A percentile compares a stretch with the other conserved stretches of the same genome.
Evolutionary conservation across 2,113 vertebrate species (phyloP).

Genomic region (Salminus brasiliensis): DNA sequence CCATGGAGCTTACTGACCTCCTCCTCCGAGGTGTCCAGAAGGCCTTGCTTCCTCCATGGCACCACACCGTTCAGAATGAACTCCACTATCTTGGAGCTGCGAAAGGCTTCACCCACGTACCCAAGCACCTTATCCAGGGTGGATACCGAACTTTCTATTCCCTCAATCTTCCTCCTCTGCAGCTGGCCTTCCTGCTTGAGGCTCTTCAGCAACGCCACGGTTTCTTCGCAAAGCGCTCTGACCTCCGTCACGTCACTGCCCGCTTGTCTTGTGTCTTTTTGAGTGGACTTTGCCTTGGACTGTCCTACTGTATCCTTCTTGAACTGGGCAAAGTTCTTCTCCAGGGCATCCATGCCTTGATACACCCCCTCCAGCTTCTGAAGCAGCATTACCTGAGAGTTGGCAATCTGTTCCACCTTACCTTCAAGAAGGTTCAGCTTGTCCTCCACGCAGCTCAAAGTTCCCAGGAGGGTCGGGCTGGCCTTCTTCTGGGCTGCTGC

Average conservation of each 20-base stretch:
- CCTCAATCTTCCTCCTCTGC: slow-evolving; percentile 78
- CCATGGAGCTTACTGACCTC: slow-evolving; percentile 76
- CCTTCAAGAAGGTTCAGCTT: slow-evolving; percentile 78
- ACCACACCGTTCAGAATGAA: slow-evolving; percentile 79
- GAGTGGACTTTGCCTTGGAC: slow-evolving; percentile 10
- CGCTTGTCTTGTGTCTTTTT: not conserved
- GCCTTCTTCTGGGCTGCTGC: slow-evolving; percentile 56
- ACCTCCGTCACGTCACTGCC: slow-evolving; percentile 56
- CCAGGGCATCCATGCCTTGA: slow-evolving; percentile 73
- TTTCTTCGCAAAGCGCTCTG: slow-evolving; percentile 70
- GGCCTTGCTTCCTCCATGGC: slow-evolving; percentile 78
- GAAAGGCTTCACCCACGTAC: slow-evolving; percentile 77
- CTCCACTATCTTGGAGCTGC: slow-evolving; percentile 83
- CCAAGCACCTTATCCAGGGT: slow-evolving; percentile 79
- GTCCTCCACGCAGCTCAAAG: slow-evolving; percentile 74
- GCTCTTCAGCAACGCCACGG: slow-evolving; percentile 73
- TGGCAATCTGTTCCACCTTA: slow-evolving; percentile 80
- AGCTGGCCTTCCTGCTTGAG: slow-evolving; percentile 71
- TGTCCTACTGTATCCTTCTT: slow-evolving; percentile 52
- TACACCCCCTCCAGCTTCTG: slow-evolving; percentile 76
- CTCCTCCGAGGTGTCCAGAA: slow-evolving; percentile 56
- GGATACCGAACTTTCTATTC: slow-evolving; percentile 78
- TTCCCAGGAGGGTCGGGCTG: slow-evolving; percentile 56
- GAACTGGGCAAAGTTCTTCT: slow-evolving; percentile 70
- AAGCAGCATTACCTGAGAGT: slow-evolving; percentile 77